These are phyloP conservation scores for Drosophila neocordata DNA, from an alignment of 1,140 invertebrate species.

Conservation along the genomic window DNA sequence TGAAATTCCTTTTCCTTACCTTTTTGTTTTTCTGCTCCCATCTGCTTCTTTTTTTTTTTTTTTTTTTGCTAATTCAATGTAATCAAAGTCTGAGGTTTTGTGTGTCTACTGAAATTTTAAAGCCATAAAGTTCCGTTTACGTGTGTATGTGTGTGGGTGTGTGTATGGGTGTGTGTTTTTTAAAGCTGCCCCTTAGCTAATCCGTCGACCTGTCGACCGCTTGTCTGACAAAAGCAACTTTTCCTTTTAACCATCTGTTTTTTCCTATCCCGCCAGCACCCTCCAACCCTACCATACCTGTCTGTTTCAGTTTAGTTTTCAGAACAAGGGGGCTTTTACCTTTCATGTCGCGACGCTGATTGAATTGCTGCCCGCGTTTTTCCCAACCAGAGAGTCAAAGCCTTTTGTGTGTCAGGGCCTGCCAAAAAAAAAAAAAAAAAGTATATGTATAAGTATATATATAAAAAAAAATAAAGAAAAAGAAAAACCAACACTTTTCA, in stretches of 20 bases:
- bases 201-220: slow-evolving; percentile 29
- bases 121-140: slow-evolving; percentile 23
- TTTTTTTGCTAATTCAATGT: neutral
- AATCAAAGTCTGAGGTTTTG: slow-evolving; percentile 7
- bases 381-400: slow-evolving; percentile 5
- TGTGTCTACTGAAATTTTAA: slow-evolving; percentile 40
- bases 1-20: slow-evolving; percentile 47
- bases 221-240: slow-evolving; percentile 32
- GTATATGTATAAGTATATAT: slow-evolving; percentile 2
- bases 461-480: neutral
- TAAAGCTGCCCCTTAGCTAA: slow-evolving; percentile 28
- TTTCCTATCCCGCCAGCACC: slow-evolving; percentile 4
- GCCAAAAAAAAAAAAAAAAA: slow-evolving; percentile 2
- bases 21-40: neutral
- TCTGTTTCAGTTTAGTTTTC: slow-evolving; percentile 39
- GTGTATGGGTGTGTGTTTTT: neutral
- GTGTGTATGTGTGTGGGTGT: neutral
- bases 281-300: slow-evolving; percentile 27
- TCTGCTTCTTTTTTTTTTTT: neutral
- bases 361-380: slow-evolving; percentile 63
- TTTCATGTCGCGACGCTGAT: slow-evolving; percentile 71
- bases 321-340: slow-evolving; percentile 54
- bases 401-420: slow-evolving; percentile 40
- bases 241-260: slow-evolving; percentile 25
- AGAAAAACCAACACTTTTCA: slow-evolving; percentile 50